Base-by-base conservation (phyloP, 30 jellyfish, hydroid and myxozoan species). In the Hydractinia symbiolongicarpus region DNA sequence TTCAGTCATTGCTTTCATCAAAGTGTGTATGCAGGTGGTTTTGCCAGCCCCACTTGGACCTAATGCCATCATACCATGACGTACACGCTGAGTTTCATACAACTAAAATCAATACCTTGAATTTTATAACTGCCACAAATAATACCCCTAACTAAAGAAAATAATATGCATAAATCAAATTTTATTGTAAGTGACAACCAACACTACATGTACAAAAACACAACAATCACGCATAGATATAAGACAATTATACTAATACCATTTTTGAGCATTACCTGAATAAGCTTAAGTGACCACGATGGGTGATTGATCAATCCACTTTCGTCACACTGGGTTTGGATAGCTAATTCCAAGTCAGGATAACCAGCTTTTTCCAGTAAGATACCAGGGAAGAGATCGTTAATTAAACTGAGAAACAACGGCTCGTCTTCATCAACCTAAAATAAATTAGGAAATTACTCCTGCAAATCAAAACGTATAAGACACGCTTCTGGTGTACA, bases 21-120 rank as follows among this genome's bases (percentile, higher is more conserved):
- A 83, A 15, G 82, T 89, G 62, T 89, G 90, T 40, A 89, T 89
- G 73, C 97, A 89, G 5, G 86, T 84, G 0, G 97, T 84, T 68
- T 89, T 89, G 16, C 97, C 97, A 30, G 97, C 95, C 30, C 97
- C 97, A 49, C 95, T 82, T 7, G 97, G 97, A 56, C 97, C 97
- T 16, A 89, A 58, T 21, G 93, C 88, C 97, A 89, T 89, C 95
- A 89, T 89, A 5, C 97, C 97, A 82, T 89, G 97, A 11, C 97
- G 87, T 16, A 89, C 97, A 17, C 93, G 87, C 54, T 89, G 97
- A 6, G 97, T 89, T 71, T 89, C 97, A 76, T 89, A 89, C 8
- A 89, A 87, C 97, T 89, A 70, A 60, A 62, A 77, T 30, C 44
- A 30, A 30, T 30, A 30, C 44, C 2, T 30, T 30, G 44, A 30